Base-by-base conservation (phyloP, 30 jellyfish, hydroid and myxozoan genomes). In the Turritopsis dohrnii region DNA sequence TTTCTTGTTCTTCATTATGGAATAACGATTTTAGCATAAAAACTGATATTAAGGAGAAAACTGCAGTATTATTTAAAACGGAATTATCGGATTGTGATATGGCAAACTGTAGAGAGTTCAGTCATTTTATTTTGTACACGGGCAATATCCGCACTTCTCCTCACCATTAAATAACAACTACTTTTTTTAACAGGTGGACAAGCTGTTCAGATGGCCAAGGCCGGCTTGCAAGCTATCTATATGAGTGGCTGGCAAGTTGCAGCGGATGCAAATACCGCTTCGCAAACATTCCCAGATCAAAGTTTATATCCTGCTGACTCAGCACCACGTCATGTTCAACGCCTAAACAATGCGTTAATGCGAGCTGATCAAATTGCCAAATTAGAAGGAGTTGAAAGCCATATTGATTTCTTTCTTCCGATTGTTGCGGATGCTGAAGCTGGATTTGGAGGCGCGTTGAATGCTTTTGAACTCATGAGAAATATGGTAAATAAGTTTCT, bases 211-310 rank as follows among this genome's bases (percentile, higher is more conserved):
- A 87, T 87, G 96, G 98, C 98, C 0, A 93, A 93, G 74, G 98
- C 96, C 21, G 98, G 98, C 13, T 84, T 93, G 21, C 52, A 71
- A 54, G 96, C 96, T 20, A 93, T 93, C 66, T 93, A 93, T 86
- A 79, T 95, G 89, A 88, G 96, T 72, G 98, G 98, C 7, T 93
- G 98, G 98, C 98, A 93, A 83, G 98, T 93, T 21, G 98, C 98
- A 23, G 98, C 95, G 0, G 98, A 93, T 74, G 81, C 53, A 69
- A 93, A 93, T 90, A 75, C 90, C 18, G 93, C 98, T 21, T 71
- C 31, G 18, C 92, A 88, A 74, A 88, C 96, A 21, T 93, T 66
- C 77, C 98, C 98, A 1, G 98, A 93, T 84, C 96, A 86, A 66
- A 79, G 93, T 66, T 81, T 93, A 66, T 93, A 93, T 76, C 98